Conservation (phyloP, 23 tunicate genomes). For the Botrylloides violaceus region DNA sequence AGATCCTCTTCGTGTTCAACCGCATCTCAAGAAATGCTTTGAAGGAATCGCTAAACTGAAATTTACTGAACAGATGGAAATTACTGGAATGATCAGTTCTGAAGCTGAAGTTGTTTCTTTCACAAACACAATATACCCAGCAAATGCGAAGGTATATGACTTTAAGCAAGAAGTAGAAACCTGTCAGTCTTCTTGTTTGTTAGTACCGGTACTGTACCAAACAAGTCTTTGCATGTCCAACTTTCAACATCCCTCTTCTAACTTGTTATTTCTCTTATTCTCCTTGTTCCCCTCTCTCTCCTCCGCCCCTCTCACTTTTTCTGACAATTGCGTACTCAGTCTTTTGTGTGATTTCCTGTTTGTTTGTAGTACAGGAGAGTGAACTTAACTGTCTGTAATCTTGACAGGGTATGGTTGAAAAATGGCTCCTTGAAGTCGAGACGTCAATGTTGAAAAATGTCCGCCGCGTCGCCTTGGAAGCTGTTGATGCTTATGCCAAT, state of each 20-base stretch:
- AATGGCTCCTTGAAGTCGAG: conserved; percentile 92
- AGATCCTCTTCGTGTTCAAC: conserved; percentile 97
- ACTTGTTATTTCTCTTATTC: too few species aligned
- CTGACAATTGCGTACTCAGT: too few species aligned
- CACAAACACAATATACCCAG: conserved; percentile 65
- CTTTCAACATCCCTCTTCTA: too few species aligned
- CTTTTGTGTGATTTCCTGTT: too few species aligned
- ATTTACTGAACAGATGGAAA: conserved; percentile 87
- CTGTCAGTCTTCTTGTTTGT: too few species aligned
- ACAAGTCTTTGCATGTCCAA: too few species aligned
- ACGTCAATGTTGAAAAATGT: conserved; percentile 75
- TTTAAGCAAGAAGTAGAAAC: too few species aligned
- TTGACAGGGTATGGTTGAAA: conserved; percentile 95
- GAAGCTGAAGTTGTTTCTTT: conserved; percentile 76
- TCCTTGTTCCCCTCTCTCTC: too few species aligned
- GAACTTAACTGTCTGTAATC: neutral
- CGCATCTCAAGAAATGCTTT: conserved; percentile 95
- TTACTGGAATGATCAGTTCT: conserved; percentile 83
- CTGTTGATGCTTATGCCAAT: conserved; percentile 56
- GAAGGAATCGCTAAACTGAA: conserved; percentile 91
- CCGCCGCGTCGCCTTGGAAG: conserved; percentile 61
- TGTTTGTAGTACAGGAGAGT: too few species aligned
- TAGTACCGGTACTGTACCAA: too few species aligned
- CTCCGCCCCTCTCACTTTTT: too few species aligned
- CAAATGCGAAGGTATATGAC: conserved; percentile 93